Percentiles rank a stretch among this genome's conserved stretches.
These are phyloP conservation scores for Toxotes lorentzi DNA, from an alignment of 2,797 vertebrate genomes.

Conservation along the genomic window DNA sequence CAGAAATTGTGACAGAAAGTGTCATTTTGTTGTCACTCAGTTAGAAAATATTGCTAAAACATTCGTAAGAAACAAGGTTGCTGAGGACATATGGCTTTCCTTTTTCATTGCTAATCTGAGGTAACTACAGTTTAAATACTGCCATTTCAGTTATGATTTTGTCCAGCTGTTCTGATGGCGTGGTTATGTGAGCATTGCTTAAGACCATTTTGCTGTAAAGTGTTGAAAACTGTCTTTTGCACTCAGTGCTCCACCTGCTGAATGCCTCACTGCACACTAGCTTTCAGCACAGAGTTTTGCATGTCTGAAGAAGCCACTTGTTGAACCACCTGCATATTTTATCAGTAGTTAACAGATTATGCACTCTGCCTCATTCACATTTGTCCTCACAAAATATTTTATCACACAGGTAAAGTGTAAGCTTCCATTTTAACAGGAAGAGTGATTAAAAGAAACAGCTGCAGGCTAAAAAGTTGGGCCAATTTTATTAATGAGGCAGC, in stretches of 20 bases:
- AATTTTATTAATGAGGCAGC: background rate
- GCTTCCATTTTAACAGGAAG: constrained; percentile 8
- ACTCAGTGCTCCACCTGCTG: constrained; percentile 1
- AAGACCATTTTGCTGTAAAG: background rate
- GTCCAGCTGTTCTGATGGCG: background rate
- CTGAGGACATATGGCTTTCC: background rate
- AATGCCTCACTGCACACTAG: background rate
- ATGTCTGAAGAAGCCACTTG: constrained; percentile 25
- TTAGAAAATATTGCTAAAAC: background rate
- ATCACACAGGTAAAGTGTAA: background rate
- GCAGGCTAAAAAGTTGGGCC: constrained; percentile 5
- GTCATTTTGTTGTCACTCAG: background rate
- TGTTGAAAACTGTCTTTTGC: background rate
- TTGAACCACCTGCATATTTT: constrained; percentile 13
- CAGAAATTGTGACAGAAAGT: background rate
- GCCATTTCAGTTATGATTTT: background rate
- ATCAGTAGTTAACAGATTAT: background rate
- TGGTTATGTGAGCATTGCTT: background rate
- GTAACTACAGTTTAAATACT: background rate
- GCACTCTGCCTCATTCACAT: background rate
- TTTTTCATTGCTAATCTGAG: background rate
- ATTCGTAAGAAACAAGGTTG: background rate
- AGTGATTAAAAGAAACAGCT: constrained; percentile 26
- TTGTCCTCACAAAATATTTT: background rate
- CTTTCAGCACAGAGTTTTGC: constrained; percentile 2